Conservation (phyloP, 2,888 invertebrate genomes). For the Calliphora vomitoria region DNA sequence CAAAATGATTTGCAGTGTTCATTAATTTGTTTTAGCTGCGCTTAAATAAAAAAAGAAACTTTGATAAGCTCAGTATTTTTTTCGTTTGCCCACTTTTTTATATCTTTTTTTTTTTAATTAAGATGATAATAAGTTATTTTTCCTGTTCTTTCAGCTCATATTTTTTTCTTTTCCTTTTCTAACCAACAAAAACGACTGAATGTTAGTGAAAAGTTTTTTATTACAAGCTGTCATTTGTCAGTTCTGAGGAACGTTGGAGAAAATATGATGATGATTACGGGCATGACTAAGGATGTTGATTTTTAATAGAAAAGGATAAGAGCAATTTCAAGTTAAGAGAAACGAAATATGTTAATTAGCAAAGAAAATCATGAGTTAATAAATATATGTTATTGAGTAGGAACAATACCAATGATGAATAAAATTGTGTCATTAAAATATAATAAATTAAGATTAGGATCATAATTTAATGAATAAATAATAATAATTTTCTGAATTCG, state of each 20-base stretch:
- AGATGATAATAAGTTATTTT: slow-evolving; percentile 38
- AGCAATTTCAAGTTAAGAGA: neutral
- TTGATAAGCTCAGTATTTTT: slow-evolving; percentile 5
- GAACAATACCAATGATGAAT: no score
- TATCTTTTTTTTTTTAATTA: neutral
- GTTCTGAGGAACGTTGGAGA: neutral
- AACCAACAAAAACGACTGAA: neutral
- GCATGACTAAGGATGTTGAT: slow-evolving; percentile 6
- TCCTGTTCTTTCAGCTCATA: neutral
- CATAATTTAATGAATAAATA: no score
- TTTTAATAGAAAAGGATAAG: neutral
- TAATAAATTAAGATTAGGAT: no score
- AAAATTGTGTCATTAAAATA: no score
- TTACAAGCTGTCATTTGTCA: slow-evolving; percentile 38
- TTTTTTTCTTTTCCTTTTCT: neutral
- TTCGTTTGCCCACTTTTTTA: no score
- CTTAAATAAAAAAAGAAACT: neutral
- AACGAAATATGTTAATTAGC: neutral
- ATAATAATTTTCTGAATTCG: no score
- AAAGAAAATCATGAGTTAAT: neutral
- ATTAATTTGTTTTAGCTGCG: neutral
- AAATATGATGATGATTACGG: neutral
- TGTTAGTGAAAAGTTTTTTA: slow-evolving; percentile 26
- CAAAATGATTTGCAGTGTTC: neutral
- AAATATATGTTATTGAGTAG: no score